phyloP scores from a whole-genome alignment of 2,888 invertebrate species.

The Scaptomyza caliginosa region DNA sequence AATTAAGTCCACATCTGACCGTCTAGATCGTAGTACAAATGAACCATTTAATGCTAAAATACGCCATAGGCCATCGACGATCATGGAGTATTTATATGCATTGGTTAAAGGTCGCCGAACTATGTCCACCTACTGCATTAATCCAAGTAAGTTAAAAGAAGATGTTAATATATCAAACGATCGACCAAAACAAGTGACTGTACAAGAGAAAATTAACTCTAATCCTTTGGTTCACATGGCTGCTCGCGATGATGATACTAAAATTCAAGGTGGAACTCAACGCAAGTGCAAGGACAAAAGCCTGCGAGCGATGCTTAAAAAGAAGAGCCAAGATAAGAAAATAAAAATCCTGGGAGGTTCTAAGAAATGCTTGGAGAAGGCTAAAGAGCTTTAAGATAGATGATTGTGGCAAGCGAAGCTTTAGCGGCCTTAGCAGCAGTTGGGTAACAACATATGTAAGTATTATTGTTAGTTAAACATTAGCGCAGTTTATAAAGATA shows the following conservation, averaged over 20 bases:
- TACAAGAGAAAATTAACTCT: neutral
- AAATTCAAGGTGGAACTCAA: constrained; percentile 25
- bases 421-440: neutral
- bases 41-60: neutral
- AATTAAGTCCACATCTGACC: neutral
- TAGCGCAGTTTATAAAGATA: neutral
- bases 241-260: neutral
- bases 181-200: neutral
- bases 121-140: constrained; percentile 24
- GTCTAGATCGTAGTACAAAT: neutral
- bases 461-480: neutral
- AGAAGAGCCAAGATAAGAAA: neutral
- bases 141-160: neutral
- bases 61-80: neutral
- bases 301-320: neutral
- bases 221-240: neutral
- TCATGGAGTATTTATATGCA: constrained; percentile 22
- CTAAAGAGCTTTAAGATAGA: neutral
- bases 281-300: neutral
- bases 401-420: neutral
- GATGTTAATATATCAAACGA: constrained; percentile 18
- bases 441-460: constrained; percentile 36
- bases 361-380: constrained; percentile 20
- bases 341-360: constrained; percentile 45
- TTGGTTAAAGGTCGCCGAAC: constrained; percentile 17